A percentile compares a stretch with the other conserved stretches of the same genome.
Evolutionary conservation across 2,888 invertebrate genomes (phyloP).

Genomic region (Diaprepes abbreviatus): DNA sequence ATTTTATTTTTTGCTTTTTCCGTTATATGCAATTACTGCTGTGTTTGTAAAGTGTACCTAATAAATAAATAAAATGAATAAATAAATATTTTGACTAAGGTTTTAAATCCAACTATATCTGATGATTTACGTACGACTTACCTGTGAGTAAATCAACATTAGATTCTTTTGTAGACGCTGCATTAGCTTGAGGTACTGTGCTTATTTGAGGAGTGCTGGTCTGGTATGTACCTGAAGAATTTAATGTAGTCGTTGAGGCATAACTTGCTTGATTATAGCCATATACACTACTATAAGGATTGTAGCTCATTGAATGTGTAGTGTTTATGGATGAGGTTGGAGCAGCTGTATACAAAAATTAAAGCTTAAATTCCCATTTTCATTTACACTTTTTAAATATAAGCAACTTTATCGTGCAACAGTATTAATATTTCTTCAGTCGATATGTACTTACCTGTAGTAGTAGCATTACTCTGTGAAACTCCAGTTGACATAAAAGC

Average conservation of each 20-base stretch:
- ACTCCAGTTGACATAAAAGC: constrained; percentile 30
- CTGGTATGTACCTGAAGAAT: constrained; percentile 18
- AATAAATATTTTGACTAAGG: too few species aligned
- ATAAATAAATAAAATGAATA: too few species aligned
- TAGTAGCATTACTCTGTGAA: not conserved
- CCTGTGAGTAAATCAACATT: constrained; percentile 69
- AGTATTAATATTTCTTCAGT: too few species aligned
- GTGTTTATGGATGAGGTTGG: not conserved
- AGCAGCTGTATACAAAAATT: not conserved
- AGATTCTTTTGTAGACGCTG: constrained; percentile 55
- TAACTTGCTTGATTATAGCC: constrained; percentile 34
- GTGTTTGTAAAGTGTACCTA: too few species aligned
- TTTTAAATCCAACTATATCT: too few species aligned
- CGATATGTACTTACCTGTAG: constrained; percentile 1
- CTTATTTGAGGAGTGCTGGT: constrained; percentile 23
- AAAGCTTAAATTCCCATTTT: too few species aligned
- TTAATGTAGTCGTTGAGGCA: constrained; percentile 16
- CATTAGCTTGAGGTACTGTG: constrained; percentile 17
- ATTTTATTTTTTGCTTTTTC: too few species aligned
- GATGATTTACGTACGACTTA: too few species aligned
- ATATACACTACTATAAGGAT: constrained; percentile 43
- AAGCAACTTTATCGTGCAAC: too few species aligned
- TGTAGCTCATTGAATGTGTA: not conserved
- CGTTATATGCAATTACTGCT: too few species aligned
- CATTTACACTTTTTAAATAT: too few species aligned